Base-by-base conservation (phyloP, 1,140 invertebrate species). In the Drosophila setifemur region DNA sequence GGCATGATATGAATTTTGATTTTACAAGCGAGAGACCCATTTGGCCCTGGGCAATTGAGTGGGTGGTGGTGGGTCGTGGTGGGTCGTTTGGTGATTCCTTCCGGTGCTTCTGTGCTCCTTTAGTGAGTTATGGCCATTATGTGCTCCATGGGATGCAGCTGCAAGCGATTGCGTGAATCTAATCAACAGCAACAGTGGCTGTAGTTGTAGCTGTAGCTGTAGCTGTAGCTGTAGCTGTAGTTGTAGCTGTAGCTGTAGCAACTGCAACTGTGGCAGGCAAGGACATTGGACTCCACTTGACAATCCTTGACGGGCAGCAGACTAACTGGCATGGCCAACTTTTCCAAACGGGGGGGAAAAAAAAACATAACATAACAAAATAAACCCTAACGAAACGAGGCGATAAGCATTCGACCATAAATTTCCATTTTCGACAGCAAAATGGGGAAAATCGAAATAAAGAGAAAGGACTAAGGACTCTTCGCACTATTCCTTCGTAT, bases 1-100 rank as follows among this genome's bases (percentile, higher is more conserved):
- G 68, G 23, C 67, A 72, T 63, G 69, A 52, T 63, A 52, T 72
- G 68, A 72, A 72, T 72, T 72, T 72, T 47, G 68, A 72, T 72
- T 72, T 71, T 23, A 28, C 37, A 57, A 60, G 28, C 18, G 12
- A 49, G 3, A 43, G 6, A 28, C 35, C 48, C 57, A 69, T 70
- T 69, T 29, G 52, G 26, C 60, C 54, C 26, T 39, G 31, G 14
- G 14, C 26, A 35, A 58, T 37, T 31, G 19, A 42, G 19, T 8
- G 11, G 29, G 12, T 19, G 28, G n/a, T n/a, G 9, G 11, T 4
- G 18, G 26, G 7, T 11, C n/a, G n/a, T n/a, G n/a, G n/a, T 23
- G n/a, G 39, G 11, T 8, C n/a, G n/a, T n/a, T n/a, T n/a, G n/a
- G n/a, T n/a, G n/a, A n/a, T n/a, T n/a, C n/a, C n/a, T n/a, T n/a